Conservation (phyloP, 2,113 vertebrate species). For the Tragelaphus imberbis region DNA sequence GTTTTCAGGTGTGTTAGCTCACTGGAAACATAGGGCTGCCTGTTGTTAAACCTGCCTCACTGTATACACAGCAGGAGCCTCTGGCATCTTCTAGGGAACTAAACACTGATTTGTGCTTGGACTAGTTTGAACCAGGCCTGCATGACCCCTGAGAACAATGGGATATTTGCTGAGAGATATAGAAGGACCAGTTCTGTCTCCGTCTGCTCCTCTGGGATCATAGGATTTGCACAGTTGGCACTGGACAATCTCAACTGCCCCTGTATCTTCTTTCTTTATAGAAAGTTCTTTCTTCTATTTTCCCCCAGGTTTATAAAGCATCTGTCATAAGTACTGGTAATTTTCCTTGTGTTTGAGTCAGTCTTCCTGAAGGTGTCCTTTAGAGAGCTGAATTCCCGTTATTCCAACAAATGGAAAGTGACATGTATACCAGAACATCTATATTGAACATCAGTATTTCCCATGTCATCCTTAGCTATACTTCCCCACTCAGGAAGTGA, state of each 20-base stretch:
- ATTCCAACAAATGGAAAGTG: not conserved
- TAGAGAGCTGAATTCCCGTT: not conserved
- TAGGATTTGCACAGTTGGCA: not conserved
- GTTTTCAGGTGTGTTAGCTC: not conserved
- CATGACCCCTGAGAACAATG: not conserved
- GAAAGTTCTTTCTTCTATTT: not conserved
- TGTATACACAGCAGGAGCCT: not conserved
- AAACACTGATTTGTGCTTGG: not conserved
- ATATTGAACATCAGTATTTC: not conserved
- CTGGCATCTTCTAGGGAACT: not conserved
- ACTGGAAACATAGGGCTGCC: not conserved
- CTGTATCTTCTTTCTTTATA: not conserved
- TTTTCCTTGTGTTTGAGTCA: not conserved
- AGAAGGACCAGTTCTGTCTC: not conserved
- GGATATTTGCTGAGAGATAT: not conserved
- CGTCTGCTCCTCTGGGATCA: not conserved
- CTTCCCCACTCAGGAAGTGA: not conserved
- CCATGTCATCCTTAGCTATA: not conserved
- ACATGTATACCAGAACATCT: accelerated
- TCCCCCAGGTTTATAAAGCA: not conserved
- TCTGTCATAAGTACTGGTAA: not conserved
- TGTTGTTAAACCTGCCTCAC: not conserved
- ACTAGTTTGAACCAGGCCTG: not conserved
- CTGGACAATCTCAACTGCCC: not conserved
- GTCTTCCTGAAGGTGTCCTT: not conserved